Evolutionary conservation across 2,113 vertebrate species (phyloP).

Genomic region (Psettodes erumei): DNA sequence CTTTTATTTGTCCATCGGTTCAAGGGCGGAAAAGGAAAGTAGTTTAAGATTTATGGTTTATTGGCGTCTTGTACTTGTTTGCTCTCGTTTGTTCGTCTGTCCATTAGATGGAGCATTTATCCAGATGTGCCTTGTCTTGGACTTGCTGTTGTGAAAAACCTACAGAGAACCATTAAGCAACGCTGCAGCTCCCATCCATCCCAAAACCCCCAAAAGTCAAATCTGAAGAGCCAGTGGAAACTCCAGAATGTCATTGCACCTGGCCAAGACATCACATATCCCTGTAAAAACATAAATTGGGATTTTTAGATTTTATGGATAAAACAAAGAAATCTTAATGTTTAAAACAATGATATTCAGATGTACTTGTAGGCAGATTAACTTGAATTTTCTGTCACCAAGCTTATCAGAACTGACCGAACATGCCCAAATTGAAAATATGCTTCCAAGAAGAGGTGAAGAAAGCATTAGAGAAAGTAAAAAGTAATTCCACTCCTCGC

Average conservation of each 20-base stretch:
- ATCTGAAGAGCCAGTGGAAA: too few relatives aligned
- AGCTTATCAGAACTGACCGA: not conserved
- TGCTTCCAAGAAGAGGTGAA: not conserved
- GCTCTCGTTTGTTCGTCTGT: not conserved
- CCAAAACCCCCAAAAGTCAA: too few relatives aligned
- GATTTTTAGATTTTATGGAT: not conserved
- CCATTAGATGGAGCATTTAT: not conserved
- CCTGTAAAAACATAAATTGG: too few relatives aligned
- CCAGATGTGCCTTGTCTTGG: conserved; percentile 10
- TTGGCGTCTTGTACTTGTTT: not conserved
- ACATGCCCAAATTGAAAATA: not conserved
- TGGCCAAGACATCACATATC: not conserved
- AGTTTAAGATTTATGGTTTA: conserved; percentile 12
- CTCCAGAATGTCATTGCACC: too few relatives aligned
- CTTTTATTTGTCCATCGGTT: not conserved
- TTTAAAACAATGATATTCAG: not conserved
- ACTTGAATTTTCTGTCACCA: not conserved
- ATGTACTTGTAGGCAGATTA: not conserved
- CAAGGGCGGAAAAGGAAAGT: not conserved
- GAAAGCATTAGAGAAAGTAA: not conserved
- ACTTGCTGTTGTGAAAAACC: not conserved
- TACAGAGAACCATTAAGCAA: too few relatives aligned
- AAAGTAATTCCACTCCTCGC: not conserved
- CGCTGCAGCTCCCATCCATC: too few relatives aligned
- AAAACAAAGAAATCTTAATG: not conserved